These are phyloP conservation scores for Cyprinus carpio DNA, from an alignment of 2,113 vertebrate species.

Conservation along the genomic window DNA sequence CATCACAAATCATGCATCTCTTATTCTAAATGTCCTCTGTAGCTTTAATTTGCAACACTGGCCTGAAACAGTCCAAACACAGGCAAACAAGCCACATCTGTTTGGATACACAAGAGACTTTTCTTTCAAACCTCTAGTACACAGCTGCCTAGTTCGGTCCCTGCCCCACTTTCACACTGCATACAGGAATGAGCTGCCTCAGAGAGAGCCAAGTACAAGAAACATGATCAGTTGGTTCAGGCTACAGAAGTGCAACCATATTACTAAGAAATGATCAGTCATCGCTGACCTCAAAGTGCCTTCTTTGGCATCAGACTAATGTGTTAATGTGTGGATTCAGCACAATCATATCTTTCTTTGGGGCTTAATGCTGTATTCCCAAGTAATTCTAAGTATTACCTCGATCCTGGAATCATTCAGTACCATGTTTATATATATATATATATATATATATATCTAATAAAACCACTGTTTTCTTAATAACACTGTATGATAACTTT, in stretches of 20 bases:
- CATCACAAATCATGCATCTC: conserved; percentile 1
- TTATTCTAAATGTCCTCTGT: conserved; percentile 4
- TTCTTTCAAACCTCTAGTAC: conserved; percentile 16
- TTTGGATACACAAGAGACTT: conserved; percentile 39
- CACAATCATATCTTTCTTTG: neutral
- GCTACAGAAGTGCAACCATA: neutral
- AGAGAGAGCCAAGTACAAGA: neutral
- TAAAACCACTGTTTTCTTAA: neutral
- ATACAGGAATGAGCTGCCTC: neutral
- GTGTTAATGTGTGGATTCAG: neutral
- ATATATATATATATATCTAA: too few relatives aligned
- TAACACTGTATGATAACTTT: conserved; percentile 1
- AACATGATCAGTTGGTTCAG: neutral
- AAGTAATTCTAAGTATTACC: neutral
- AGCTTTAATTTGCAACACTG: conserved; percentile 13
- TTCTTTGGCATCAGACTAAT: neutral
- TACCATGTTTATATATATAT: too few relatives aligned
- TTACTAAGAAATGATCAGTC: neutral
- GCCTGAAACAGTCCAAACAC: neutral
- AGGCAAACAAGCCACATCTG: conserved; percentile 42
- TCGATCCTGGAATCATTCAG: neutral
- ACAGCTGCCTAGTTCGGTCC: conserved; percentile 20
- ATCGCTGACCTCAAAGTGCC: neutral
- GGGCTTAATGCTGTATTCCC: conserved; percentile 4
- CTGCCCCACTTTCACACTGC: conserved; percentile 9